Evolutionary conservation across 1,140 invertebrate species (phyloP).

Genomic region (Yoshiicerus persimilis): DNA sequence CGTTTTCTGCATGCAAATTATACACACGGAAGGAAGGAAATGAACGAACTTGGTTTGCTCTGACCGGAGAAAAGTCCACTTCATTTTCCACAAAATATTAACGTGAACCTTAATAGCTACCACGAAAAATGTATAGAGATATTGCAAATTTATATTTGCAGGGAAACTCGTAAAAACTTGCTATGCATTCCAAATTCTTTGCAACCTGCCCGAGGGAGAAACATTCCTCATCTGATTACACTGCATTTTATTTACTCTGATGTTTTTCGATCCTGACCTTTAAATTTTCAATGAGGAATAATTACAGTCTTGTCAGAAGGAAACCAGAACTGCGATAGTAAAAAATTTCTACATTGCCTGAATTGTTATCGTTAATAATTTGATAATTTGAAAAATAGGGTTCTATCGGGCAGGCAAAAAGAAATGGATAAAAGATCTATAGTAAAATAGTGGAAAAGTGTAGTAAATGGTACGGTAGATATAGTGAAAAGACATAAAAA

Average conservation of each 20-base stretch:
- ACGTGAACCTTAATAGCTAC: not conserved
- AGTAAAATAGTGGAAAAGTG: not conserved
- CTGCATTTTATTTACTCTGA: no score
- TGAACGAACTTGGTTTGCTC: not conserved
- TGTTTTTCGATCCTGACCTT: not conserved
- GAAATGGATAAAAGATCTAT: not conserved
- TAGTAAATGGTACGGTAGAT: not conserved
- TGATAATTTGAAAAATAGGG: not conserved
- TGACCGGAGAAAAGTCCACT: not conserved
- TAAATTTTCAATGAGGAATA: no score
- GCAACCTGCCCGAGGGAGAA: not conserved
- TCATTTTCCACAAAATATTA: not conserved
- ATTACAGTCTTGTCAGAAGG: no score
- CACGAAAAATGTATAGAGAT: not conserved
- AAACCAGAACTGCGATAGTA: no score
- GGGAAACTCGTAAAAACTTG: not conserved
- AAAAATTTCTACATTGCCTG: not conserved
- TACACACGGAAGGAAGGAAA: slow-evolving; percentile 8
- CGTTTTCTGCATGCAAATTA: slow-evolving; percentile 8
- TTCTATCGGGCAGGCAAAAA: not conserved
- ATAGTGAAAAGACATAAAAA: slow-evolving; percentile 1
- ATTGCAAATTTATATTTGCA: not conserved
- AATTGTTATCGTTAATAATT: not conserved
- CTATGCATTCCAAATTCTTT: not conserved
- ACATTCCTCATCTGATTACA: not conserved